Base-by-base conservation (phyloP, 2,797 vertebrate species). In the Galago senegalensis region DNA sequence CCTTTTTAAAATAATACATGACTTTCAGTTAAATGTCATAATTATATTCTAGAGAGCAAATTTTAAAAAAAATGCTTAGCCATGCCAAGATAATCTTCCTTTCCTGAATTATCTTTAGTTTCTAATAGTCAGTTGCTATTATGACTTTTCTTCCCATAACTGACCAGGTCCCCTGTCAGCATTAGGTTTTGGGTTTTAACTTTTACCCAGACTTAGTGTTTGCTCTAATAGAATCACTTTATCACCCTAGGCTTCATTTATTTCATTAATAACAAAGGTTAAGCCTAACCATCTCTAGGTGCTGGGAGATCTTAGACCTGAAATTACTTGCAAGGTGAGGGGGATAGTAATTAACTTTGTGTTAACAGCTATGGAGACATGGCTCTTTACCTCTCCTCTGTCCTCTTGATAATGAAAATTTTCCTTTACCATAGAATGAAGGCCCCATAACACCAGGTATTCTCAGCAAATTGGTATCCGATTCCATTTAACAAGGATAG, bases 361-460 rank as follows among this genome's bases (percentile, higher is more conserved):
- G 21, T 93, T 63, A 85, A 85, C 80, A 56, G n/a, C 25, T 92
- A 80, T 87, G 91, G 58, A 91, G 58, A 93, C 23, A 37, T 29
- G 4, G 4, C 43, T 85, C 29, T 37, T 75, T 46, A 5, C 53
- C 29, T 58, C 13, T 34, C 29, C 11, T 70, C 13, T 49, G 31
- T 89, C 82, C 16, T 93, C 70, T 61, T 72, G 16, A 46, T 65
- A 69, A 69, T 21, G 77, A 46, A 89, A 65, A 84, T 89, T 70
- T 86, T 82, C 63, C 87, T 61, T 56, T 69, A 5, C 61, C 46
- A 34, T 85, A 37, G 27, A 43, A n/a, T 72, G 60, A 18, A 83
- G 3, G 14, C 63, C 18, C 0, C 69, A 49, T 49, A 82, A 84
- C 29, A 46, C 27, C 23, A 79, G n/a, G 7, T 60, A 88, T 25